These are phyloP conservation scores for Meloidogyne hapla DNA, from an alignment of 1,140 invertebrate genomes.

Conservation along the genomic window DNA sequence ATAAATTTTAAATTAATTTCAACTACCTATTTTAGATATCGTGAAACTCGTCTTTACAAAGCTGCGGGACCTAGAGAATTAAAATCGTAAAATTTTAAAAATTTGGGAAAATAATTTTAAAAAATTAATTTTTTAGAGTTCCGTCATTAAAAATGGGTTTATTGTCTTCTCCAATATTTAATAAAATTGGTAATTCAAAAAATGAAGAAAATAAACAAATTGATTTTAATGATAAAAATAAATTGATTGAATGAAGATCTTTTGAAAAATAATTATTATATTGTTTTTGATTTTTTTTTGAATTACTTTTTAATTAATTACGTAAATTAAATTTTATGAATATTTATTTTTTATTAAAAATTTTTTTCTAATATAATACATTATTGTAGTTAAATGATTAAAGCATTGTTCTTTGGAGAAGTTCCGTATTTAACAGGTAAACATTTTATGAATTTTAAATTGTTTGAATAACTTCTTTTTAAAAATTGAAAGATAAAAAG, in stretches of 20 bases:
- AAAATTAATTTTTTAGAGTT: background rate
- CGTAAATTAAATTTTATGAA: background rate
- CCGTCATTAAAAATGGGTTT: background rate
- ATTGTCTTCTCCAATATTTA: conserved; percentile 7
- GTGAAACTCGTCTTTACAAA: conserved; percentile 53
- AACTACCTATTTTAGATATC: conserved; percentile 35
- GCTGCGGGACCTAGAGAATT: conserved; percentile 6
- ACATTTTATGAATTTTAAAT: background rate
- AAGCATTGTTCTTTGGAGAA: conserved; percentile 45
- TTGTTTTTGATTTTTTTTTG: background rate
- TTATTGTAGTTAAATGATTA: conserved; percentile 24
- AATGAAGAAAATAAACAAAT: background rate
- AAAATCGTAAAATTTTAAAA: background rate
- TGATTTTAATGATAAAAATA: background rate
- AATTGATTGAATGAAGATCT: background rate
- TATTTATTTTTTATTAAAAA: background rate
- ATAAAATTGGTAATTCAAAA: background rate
- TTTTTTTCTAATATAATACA: background rate
- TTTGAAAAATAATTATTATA: background rate
- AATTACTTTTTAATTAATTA: too few species aligned
- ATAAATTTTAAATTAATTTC: background rate
- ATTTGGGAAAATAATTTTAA: background rate
- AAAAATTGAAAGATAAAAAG: too few species aligned
- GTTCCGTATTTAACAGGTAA: conserved; percentile 46
- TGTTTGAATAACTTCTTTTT: too few species aligned